Percentiles rank a stretch among this genome's conserved stretches.
Evolutionary conservation across 2,888 invertebrate species (phyloP).

Genomic region (Eledone cirrhosa): DNA sequence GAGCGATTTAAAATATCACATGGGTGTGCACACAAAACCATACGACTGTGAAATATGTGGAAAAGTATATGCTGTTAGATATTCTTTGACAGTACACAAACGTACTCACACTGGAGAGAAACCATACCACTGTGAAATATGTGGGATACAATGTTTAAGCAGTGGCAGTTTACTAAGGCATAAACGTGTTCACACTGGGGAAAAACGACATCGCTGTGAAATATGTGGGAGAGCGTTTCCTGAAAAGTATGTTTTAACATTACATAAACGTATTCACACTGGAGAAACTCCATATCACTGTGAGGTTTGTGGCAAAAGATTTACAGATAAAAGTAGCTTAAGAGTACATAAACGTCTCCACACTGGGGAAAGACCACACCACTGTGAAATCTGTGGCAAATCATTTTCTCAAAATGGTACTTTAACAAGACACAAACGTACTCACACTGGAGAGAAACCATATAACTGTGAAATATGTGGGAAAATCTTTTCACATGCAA

Average conservation of each 20-base stretch:
- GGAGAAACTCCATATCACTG: not conserved
- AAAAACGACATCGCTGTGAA: not conserved
- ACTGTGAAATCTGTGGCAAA: not conserved
- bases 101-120: not conserved
- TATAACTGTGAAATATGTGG: slow-evolving; percentile 9
- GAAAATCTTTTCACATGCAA: not conserved
- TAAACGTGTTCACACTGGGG: not conserved
- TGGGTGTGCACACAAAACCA: too few relatives aligned
- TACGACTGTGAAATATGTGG: too few relatives aligned
- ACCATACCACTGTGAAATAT: slow-evolving; percentile 7
- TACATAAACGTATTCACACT: not conserved
- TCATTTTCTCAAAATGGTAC: slow-evolving; percentile 3
- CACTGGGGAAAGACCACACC: not conserved
- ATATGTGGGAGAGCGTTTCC: not conserved
- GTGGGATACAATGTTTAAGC: not conserved
- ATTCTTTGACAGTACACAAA: not conserved
- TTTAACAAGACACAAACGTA: not conserved
- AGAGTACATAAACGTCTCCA: not conserved
- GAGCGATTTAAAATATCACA: too few relatives aligned
- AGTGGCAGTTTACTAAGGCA: not conserved
- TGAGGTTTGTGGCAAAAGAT: not conserved
- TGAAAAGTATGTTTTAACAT: not conserved
- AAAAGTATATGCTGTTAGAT: too few relatives aligned
- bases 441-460: not conserved
- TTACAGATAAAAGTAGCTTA: slow-evolving; percentile 2